Base-by-base conservation (phyloP, 2,113 vertebrate species). In the Phodopus roborovskii region DNA sequence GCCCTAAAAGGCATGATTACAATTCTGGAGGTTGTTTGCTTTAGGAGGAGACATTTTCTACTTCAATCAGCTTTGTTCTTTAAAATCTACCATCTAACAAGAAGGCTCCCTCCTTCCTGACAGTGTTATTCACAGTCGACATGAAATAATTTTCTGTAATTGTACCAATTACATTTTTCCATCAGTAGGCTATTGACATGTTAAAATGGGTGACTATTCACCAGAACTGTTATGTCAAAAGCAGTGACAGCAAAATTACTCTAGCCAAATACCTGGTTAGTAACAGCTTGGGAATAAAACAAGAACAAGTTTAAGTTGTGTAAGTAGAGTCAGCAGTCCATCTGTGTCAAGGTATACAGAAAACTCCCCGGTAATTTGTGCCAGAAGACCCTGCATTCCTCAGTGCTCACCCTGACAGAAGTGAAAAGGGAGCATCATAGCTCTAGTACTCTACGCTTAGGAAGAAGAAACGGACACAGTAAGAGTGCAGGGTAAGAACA, bases 111-210 rank as follows among this genome's bases (percentile, higher is more conserved):
- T 91, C 96, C 90, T 87, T 98, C 94, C 94, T 94, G 94, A 97
- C 97, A 98, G 96, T 53, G 91, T 79, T 96, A 95, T 97, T 98
- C 93, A 95, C 86, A 98, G 96, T 97, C 66, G n/a, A 97, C 86
- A 87, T 87, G 17, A 90, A 98, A 97, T 87, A 53, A 97, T 97
- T 98, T 96, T 90, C 96, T 91, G 97, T 98, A 98, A 98, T 97
- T 98, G 92, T 94, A 92, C 93, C 96, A 97, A 98, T 97, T 97
- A 96, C 83, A 92, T 95, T 96, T 96, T 97, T 96, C 56, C 81
- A 96, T 92, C 53, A 96, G 89, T 97, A 97, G 87, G 96, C 94
- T 0, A 3, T 56, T 98, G 97, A 97, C 97, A 97, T 88, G 74
- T 97, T 90, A 96, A 97, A 98, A 94, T 95, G 70, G 79, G 77